Percentiles rank a stretch among this genome's conserved stretches.
These are phyloP conservation scores for Embidobia sp. DNA, from an alignment of 2,888 invertebrate genomes.

Conservation along the genomic window DNA sequence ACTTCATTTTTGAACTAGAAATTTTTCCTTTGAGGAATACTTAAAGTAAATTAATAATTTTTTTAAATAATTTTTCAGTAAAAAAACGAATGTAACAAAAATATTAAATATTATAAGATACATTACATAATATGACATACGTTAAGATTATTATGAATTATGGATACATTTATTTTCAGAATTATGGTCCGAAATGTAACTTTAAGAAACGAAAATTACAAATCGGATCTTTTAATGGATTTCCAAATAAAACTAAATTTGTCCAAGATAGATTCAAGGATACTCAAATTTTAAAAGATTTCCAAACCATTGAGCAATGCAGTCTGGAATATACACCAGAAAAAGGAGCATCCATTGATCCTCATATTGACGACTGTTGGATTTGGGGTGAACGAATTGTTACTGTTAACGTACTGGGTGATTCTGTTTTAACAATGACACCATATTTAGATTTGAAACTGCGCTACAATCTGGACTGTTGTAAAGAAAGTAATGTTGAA, in stretches of 20 bases:
- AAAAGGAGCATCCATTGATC: constrained; percentile 97
- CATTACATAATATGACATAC: no score
- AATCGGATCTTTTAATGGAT: constrained; percentile 90
- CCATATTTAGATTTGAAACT: constrained; percentile 83
- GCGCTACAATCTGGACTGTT: constrained; percentile 86
- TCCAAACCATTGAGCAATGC: constrained; percentile 96
- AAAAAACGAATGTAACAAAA: no score
- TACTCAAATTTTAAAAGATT: constrained; percentile 85
- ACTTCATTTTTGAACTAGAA: not conserved
- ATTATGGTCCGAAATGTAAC: constrained; percentile 99
- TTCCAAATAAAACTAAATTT: constrained; percentile 90
- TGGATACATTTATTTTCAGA: constrained; percentile 82
- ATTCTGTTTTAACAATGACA: constrained; percentile 92
- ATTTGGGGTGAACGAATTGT: constrained; percentile 99
- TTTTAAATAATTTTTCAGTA: no score
- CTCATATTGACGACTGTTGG: constrained; percentile 99
- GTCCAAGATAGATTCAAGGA: constrained; percentile 88
- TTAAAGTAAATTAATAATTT: no score
- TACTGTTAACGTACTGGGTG: constrained; percentile 92
- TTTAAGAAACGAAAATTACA: constrained; percentile 95
- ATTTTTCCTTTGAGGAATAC: no score
- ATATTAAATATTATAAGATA: no score
- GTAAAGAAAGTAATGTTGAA: no score
- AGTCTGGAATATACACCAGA: constrained; percentile 94
- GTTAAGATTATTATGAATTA: no score